phyloP scores from a whole-genome alignment of 2,888 invertebrate genomes.

The Sinotaia quadrata region DNA sequence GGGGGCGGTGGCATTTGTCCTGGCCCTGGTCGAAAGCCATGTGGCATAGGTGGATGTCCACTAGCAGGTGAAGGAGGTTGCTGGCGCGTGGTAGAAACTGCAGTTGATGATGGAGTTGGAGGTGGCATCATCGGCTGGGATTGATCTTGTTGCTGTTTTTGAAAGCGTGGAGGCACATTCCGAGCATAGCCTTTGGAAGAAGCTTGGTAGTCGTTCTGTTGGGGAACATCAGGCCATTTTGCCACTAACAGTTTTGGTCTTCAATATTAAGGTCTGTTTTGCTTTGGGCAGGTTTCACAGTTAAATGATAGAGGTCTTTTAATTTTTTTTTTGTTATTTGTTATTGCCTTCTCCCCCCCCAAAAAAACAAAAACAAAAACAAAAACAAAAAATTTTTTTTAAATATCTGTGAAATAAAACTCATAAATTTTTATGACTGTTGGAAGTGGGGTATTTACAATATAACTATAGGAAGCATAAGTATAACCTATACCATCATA shows the following conservation, averaged over 20 bases:
- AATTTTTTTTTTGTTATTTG: too few species aligned
- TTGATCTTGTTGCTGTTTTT: constrained; percentile 58
- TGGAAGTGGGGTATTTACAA: too few species aligned
- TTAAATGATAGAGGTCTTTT: neutral
- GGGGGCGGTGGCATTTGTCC: constrained; percentile 66
- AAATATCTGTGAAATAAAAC: too few species aligned
- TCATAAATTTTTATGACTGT: too few species aligned
- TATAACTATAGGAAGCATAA: too few species aligned
- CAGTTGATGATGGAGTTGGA: constrained; percentile 36
- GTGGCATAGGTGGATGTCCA: constrained; percentile 44
- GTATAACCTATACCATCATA: too few species aligned
- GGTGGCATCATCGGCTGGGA: constrained; percentile 25
- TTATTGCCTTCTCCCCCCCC: too few species aligned
- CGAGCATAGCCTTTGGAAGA: constrained; percentile 39
- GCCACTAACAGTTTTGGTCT: constrained; percentile 14
- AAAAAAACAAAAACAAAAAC: too few species aligned
- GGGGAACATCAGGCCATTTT: constrained; percentile 22
- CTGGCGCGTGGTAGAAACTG: constrained; percentile 38
- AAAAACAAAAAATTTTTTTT: too few species aligned
- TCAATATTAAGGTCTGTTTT: neutral
- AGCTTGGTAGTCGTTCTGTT: constrained; percentile 40
- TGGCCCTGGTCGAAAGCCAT: constrained; percentile 54
- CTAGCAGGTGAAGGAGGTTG: constrained; percentile 45
- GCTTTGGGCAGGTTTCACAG: constrained; percentile 18
- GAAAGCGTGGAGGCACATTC: constrained; percentile 81